Base-by-base conservation (phyloP, 2,888 invertebrate genomes). In the Ichneumon xanthorius region DNA sequence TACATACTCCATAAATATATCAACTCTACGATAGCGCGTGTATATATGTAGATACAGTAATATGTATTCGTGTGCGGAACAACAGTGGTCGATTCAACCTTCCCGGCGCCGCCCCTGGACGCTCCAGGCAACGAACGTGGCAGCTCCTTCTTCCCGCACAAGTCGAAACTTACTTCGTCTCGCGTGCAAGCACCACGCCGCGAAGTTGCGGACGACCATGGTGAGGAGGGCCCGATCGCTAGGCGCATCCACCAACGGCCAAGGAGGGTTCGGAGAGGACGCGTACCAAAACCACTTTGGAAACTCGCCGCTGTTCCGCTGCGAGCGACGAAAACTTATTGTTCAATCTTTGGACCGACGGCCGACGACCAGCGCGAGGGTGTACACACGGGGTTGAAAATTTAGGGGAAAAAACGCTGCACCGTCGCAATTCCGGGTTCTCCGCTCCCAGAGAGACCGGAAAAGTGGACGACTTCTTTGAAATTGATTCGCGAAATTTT, bases 281-380 rank as follows among this genome's bases (percentile, higher is more conserved):
- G 30, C 58, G 58, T 14, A 58, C 58, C 58, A 14, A 48, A 77
- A 85, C 86, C 87, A 88, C 88, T 89, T 87, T 83, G 82, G 79
- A 88, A 85, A 88, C 86, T 87, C 84, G 75, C 63, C 53, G 77
- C 72, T 65, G 67, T 65, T 58, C 79, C 86, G 58, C 79, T 79
- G 84, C 73, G 86, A 86, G 87, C 88, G 88, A 88, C 86, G 87
- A 85, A 82, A 87, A 87, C 89, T 88, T 88, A 88, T 87, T 88
- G 88, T 88, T 67, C 71, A 84, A 80, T 82, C 75, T 80, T 80
- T 58, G 72, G 77, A 61, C 82, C 83, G 82, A 80, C 82, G 83
- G 84, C 76, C 85, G 82, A 45, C 53, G 75, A 61, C 78, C 73
- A 80, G 83, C 73, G 80, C 72, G 55, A 78, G 22, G 33, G 65